Evolutionary conservation across 2,888 invertebrate species (phyloP).

Genomic region (Watsonalla cultraria): DNA sequence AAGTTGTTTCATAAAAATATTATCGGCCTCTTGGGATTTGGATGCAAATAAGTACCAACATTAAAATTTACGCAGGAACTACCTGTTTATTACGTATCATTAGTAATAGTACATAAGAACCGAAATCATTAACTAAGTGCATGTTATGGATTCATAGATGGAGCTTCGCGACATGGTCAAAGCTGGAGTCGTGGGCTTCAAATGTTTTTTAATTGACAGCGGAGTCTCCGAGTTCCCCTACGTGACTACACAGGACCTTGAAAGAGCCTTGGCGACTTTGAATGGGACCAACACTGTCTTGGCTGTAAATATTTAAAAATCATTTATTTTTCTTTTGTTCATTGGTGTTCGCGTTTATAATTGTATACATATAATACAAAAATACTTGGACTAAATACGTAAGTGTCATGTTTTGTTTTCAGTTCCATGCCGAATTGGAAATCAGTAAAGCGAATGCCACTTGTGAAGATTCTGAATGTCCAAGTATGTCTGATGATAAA

Average conservation of each 20-base stretch:
- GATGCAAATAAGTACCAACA: no score
- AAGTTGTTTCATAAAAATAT: no score
- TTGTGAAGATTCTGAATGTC: slow-evolving; percentile 25
- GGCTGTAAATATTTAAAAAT: slow-evolving; percentile 72
- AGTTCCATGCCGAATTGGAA: slow-evolving; percentile 84
- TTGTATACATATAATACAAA: no score
- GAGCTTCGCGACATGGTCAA: slow-evolving; percentile 75
- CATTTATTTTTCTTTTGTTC: slow-evolving; percentile 14
- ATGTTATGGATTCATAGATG: slow-evolving; percentile 41
- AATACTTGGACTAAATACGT: neutral
- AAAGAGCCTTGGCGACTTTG: slow-evolving; percentile 73
- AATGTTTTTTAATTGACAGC: slow-evolving; percentile 82
- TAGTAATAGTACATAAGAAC: no score
- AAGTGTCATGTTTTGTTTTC: slow-evolving; percentile 21
- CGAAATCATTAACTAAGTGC: neutral
- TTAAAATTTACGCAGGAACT: no score
- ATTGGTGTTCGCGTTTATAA: slow-evolving; percentile 32
- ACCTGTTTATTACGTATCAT: no score
- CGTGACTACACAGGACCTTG: slow-evolving; percentile 75
- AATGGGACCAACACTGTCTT: slow-evolving; percentile 79
- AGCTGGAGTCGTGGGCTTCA: slow-evolving; percentile 84
- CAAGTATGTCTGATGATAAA: slow-evolving; percentile 20
- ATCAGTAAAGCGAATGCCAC: slow-evolving; percentile 23
- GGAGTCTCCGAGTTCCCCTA: slow-evolving; percentile 83
- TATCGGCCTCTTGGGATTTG: no score